These are phyloP conservation scores for Camptogramma bilineatum DNA, from an alignment of 2,888 invertebrate genomes.

Conservation along the genomic window DNA sequence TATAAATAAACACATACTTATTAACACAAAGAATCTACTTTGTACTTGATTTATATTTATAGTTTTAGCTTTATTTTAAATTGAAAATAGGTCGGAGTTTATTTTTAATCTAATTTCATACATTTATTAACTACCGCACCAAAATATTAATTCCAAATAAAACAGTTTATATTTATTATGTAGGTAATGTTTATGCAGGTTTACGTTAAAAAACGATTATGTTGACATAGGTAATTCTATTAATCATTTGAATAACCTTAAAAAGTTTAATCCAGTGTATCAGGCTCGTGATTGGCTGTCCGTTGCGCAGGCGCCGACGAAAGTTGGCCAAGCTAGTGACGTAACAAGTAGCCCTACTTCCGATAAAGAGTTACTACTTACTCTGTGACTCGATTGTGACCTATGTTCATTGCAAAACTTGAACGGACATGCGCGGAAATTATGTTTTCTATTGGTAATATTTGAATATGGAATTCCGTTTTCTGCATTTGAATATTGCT, in stretches of 20 bases:
- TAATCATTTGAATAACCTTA: conserved; percentile 3
- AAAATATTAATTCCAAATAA: neutral
- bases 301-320: conserved; percentile 47
- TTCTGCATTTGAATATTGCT: conserved; percentile 14
- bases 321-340: conserved; percentile 56
- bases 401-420: conserved; percentile 28
- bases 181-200: neutral
- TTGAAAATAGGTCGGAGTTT: too few species aligned
- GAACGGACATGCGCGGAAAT: conserved; percentile 14
- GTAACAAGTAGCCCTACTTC: conserved; percentile 55
- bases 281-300: conserved; percentile 25
- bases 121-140: too few species aligned
- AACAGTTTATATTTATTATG: neutral
- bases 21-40: too few species aligned
- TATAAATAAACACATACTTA: too few species aligned
- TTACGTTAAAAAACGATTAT: neutral
- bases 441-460: conserved; percentile 21
- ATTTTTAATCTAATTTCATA: too few species aligned
- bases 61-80: too few species aligned
- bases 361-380: conserved; percentile 43
- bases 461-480: conserved; percentile 18
- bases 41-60: too few species aligned
- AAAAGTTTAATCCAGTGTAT: conserved; percentile 20
- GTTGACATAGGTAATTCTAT: neutral
- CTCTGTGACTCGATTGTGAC: conserved; percentile 28